Conservation (phyloP, 2,888 invertebrate genomes). For the Mimumesa dahlbomi region DNA sequence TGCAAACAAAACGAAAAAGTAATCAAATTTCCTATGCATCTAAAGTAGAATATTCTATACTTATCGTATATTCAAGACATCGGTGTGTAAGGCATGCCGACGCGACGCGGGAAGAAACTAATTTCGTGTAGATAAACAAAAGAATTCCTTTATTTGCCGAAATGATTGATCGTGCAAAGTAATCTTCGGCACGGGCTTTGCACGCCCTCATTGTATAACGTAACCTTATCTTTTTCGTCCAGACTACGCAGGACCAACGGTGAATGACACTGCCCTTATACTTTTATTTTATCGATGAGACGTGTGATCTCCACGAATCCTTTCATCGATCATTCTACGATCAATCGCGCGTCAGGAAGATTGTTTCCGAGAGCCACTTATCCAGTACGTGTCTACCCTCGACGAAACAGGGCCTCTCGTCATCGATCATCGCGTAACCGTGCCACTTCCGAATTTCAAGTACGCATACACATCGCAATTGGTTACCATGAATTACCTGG, state of each 20-base stretch:
- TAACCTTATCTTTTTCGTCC: slow-evolving; percentile 64
- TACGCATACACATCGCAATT: slow-evolving; percentile 58
- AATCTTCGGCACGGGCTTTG: slow-evolving; percentile 42
- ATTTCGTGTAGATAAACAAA: slow-evolving; percentile 62
- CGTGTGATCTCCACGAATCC: slow-evolving; percentile 36
- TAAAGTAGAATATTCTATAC: neutral
- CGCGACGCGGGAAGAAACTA: slow-evolving; percentile 56
- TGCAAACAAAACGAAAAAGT: too few species aligned
- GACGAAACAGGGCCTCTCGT: slow-evolving; percentile 54
- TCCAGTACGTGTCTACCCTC: slow-evolving; percentile 50
- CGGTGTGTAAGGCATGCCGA: too few species aligned
- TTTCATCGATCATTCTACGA: slow-evolving; percentile 67
- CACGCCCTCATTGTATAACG: slow-evolving; percentile 35
- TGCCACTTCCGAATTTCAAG: slow-evolving; percentile 62
- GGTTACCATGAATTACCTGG: slow-evolving; percentile 63
- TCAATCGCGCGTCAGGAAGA: slow-evolving; percentile 65
- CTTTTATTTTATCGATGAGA: slow-evolving; percentile 56
- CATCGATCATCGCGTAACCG: slow-evolving; percentile 67
- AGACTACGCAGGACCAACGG: slow-evolving; percentile 43
- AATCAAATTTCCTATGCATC: neutral
- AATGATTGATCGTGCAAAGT: slow-evolving; percentile 61
- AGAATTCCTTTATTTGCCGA: slow-evolving; percentile 56
- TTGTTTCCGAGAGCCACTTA: slow-evolving; percentile 62
- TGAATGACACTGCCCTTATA: slow-evolving; percentile 26
- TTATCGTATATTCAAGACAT: too few species aligned